These are phyloP conservation scores for Alectoris magna DNA, from an alignment of 2,797 vertebrate genomes.

Conservation along the genomic window DNA sequence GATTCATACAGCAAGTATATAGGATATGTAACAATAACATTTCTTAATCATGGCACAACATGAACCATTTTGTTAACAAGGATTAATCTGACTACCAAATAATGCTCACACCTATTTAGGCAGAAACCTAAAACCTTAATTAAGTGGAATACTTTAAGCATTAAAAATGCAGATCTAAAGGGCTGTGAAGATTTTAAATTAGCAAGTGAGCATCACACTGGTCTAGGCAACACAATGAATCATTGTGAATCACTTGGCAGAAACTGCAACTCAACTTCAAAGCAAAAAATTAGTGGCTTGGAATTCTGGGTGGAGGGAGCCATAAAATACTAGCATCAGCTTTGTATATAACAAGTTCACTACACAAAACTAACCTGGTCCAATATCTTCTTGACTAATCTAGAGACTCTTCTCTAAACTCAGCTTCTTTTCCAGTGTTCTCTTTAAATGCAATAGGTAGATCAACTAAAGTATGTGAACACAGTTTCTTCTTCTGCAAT, in stretches of 20 bases:
- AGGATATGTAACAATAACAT: constrained; percentile 25
- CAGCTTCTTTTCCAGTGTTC: not conserved
- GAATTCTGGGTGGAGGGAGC: constrained; percentile 26
- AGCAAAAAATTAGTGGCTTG: constrained; percentile 67
- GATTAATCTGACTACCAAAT: constrained; percentile 40
- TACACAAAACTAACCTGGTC: constrained; percentile 30
- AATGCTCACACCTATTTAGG: constrained; percentile 46
- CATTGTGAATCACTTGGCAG: constrained; percentile 68
- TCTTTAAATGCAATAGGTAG: not conserved
- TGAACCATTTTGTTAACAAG: constrained; percentile 66
- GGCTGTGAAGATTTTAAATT: constrained; percentile 64
- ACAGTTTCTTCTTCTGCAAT: not conserved
- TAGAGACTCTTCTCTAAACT: not conserved
- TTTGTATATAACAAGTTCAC: constrained; percentile 44
- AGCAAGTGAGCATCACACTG: constrained; percentile 48
- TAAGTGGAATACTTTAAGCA: constrained; percentile 46
- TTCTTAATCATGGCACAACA: constrained; percentile 58
- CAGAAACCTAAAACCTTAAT: constrained; percentile 53
- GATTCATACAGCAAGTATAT: constrained; percentile 56
- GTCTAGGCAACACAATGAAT: constrained; percentile 69
- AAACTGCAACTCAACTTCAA: constrained; percentile 75
- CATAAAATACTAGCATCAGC: constrained; percentile 72
- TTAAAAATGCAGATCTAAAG: constrained; percentile 65
- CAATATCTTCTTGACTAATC: constrained; percentile 14
- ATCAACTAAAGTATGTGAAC: not conserved